Evolutionary conservation across 2,113 vertebrate genomes (phyloP).

Genomic region (Peromyscus leucopus): DNA sequence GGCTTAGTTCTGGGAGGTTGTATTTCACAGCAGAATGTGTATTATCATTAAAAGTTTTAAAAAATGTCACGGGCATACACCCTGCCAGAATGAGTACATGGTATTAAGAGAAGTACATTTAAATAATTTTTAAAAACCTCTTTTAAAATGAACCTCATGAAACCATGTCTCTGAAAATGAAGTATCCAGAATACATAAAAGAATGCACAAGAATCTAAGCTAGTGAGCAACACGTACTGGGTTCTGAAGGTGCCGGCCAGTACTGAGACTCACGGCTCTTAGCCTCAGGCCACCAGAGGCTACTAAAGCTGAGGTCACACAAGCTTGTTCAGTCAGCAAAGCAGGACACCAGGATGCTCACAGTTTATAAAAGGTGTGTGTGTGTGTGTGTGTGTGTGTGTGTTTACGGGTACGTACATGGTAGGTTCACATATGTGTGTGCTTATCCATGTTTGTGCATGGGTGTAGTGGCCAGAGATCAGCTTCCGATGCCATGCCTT

Average conservation of each 20-base stretch:
- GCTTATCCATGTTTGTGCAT: neutral
- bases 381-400: neutral
- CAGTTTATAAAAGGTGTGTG: neutral
- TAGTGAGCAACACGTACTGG: fast-evolving
- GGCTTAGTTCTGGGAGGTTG: neutral
- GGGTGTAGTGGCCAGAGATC: neutral
- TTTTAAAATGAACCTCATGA: neutral
- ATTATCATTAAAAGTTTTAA: neutral
- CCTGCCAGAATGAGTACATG: neutral
- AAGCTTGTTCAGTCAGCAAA: too few species aligned
- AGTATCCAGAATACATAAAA: neutral
- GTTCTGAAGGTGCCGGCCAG: fast-evolving
- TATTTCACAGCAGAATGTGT: neutral
- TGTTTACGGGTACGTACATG: neutral
- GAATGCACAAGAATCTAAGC: neutral
- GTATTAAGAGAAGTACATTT: slow-evolving; percentile 19
- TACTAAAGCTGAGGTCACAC: too few species aligned
- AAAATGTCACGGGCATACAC: neutral
- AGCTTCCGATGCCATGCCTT: neutral
- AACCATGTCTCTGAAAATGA: neutral
- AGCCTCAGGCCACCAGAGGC: fast-evolving
- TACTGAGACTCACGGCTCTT: fast-evolving
- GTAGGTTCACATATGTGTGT: neutral
- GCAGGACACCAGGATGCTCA: neutral
- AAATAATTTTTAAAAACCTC: neutral